These are phyloP conservation scores for Silurus meridionalis DNA, from an alignment of 2,113 vertebrate genomes.

Conservation along the genomic window DNA sequence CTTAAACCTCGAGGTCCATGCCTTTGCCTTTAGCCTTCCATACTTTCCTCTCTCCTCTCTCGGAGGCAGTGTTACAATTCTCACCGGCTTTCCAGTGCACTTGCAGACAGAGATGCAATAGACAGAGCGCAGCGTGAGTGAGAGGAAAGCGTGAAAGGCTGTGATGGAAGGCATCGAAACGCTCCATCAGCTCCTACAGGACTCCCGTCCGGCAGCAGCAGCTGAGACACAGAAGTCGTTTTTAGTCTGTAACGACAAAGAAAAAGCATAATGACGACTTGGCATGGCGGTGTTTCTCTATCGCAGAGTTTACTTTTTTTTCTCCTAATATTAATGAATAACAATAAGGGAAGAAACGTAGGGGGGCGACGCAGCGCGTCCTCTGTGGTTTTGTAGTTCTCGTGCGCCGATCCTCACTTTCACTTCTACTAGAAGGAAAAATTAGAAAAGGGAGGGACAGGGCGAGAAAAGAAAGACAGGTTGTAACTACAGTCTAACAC, in stretches of 20 bases:
- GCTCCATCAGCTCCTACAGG: constrained; percentile 16
- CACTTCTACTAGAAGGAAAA: not conserved
- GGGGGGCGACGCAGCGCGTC: constrained; percentile 18
- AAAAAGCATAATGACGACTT: not conserved
- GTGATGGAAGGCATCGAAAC: constrained; percentile 6
- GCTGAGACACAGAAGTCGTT: constrained; percentile 14
- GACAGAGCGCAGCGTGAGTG: constrained; percentile 24
- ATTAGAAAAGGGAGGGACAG: not conserved
- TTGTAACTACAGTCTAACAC: constrained; percentile 16
- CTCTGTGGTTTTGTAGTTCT: constrained; percentile 22
- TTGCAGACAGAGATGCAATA: constrained; percentile 22
- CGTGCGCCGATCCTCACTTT: constrained; percentile 18
- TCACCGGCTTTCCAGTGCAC: not conserved
- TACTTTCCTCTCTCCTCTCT: not conserved
- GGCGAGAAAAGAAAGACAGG: not conserved
- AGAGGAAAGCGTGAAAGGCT: constrained; percentile 29
- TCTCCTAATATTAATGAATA: constrained; percentile 46
- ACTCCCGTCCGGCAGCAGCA: not conserved
- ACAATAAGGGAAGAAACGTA: constrained; percentile 39
- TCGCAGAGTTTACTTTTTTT: not conserved
- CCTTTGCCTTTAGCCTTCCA: constrained; percentile 37
- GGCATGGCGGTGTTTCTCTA: too few relatives aligned
- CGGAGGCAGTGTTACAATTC: not conserved
- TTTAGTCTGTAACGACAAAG: not conserved
- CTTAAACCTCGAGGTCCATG: not conserved